Evolutionary conservation across 2,888 invertebrate species (phyloP), one percentile per base, ranked within the genome.

Genomic region (Acronicta aceris): DNA sequence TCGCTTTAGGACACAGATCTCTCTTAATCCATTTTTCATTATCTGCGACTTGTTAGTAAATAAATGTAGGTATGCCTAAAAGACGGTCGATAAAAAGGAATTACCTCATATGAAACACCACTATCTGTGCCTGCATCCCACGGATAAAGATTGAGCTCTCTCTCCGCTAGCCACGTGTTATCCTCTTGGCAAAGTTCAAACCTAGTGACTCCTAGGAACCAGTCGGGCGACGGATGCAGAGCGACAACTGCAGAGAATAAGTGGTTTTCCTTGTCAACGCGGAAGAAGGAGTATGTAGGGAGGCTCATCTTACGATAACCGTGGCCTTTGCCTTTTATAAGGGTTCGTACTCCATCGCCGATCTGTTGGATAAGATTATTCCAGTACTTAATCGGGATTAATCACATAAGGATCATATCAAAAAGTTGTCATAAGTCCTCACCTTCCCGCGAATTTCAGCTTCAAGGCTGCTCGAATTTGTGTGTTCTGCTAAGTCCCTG

Each of bases 91-190:
- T 21, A 7, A 25, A 27, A 2, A 45, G 36, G 16, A 13, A 5
- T 87, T 86, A 97, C 98, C 96, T 97, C 97, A 84, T 99, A 99
- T 2, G 97, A 97, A 6, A 98, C 96, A 0, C 99, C 99, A 81
- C 96, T 96, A 82, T 99, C 99, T 2, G 99, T 99, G 0, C 99
- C 99, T 41, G 99, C 99, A 91, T 99, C 99, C 95, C 98, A 99
- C 0, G 99, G 99, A 85, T 96, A 98, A 16, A 99, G 94, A 89
- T 99, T 98, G 30, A 99, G 95, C 52, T 96, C 96, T 74, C 97
- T 93, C 65, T 97, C 96, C 59, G 96, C 96, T 10, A 97, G 95
- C 99, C 99, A 99, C 0, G 97, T 96, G 82, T 99, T 98, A 85
- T 99, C 98, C 41, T 95, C 89, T 54, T 97, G 95, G 79, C 99